Conservation (phyloP, 1,140 invertebrate genomes). For the Ditylenchus dipsaci region DNA sequence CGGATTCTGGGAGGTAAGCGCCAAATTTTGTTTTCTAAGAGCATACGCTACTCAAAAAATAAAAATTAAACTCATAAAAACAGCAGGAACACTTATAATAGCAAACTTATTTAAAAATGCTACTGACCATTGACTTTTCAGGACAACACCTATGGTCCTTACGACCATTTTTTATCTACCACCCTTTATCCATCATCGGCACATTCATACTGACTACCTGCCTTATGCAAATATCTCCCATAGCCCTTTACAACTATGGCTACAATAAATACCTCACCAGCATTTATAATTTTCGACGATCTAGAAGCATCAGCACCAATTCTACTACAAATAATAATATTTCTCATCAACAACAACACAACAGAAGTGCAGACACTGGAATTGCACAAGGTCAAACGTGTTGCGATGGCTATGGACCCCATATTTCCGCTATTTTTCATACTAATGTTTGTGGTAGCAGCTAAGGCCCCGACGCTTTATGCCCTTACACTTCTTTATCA, state of each 20-base stretch:
- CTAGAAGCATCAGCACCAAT: not conserved
- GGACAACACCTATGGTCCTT: slow-evolving; percentile 36
- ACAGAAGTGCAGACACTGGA: not conserved
- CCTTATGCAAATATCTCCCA: slow-evolving; percentile 48
- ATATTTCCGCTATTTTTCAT: slow-evolving; percentile 48
- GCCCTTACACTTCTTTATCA: slow-evolving; percentile 42
- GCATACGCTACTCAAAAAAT: too few relatives aligned
- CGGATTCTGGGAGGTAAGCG: too few relatives aligned
- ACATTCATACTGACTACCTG: slow-evolving; percentile 37
- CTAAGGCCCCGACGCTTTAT: slow-evolving; percentile 50
- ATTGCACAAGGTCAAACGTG: slow-evolving; percentile 20
- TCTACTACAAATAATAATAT: not conserved
- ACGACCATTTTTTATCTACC: slow-evolving; percentile 23
- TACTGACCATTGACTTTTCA: slow-evolving; percentile 21
- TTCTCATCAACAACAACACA: not conserved
- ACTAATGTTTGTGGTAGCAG: slow-evolving; percentile 33
- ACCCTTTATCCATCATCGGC: slow-evolving; percentile 38
- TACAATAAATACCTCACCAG: slow-evolving; percentile 50
- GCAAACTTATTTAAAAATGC: too few relatives aligned
- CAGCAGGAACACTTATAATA: too few relatives aligned
- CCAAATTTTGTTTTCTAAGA: too few relatives aligned
- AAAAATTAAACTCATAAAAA: too few relatives aligned
- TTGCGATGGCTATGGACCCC: slow-evolving; percentile 54
- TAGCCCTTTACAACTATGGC: slow-evolving; percentile 52
- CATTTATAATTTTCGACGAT: not conserved